These are phyloP conservation scores for Chanos chanos DNA, from an alignment of 2,797 vertebrate species.

Conservation along the genomic window DNA sequence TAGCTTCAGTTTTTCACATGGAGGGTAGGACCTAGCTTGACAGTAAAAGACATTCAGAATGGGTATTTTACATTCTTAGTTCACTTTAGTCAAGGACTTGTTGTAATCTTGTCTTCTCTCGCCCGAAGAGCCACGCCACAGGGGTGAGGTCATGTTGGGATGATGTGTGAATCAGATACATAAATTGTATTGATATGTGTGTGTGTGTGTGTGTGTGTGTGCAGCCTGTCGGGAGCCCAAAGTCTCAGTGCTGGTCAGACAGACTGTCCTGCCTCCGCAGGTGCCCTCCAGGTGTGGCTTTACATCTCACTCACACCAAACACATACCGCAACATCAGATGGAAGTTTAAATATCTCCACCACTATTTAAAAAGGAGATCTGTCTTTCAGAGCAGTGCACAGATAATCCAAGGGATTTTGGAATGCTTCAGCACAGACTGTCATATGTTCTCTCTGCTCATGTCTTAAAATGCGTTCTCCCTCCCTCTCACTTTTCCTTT, in stretches of 20 bases:
- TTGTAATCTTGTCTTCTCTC: no score
- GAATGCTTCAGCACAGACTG: no score
- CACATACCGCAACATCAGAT: not conserved
- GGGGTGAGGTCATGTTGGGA: no score
- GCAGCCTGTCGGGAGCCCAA: constrained; percentile 93
- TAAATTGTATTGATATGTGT: constrained; percentile 22
- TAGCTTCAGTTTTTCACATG: no score
- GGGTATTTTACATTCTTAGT: no score
- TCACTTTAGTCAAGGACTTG: no score
- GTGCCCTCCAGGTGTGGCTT: constrained; percentile 78
- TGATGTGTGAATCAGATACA: no score
- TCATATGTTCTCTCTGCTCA: not conserved
- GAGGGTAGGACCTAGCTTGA: no score
- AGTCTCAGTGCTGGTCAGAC: constrained; percentile 91
- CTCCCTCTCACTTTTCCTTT: constrained; percentile 27
- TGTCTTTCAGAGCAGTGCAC: not conserved
- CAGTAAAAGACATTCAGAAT: no score
- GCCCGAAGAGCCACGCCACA: no score
- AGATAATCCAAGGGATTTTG: no score
- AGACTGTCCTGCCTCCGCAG: constrained; percentile 83
- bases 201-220: constrained; percentile 18
- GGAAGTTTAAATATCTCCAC: not conserved
- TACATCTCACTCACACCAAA: not conserved
- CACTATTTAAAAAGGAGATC: not conserved
- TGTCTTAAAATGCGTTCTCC: not conserved